Base-by-base conservation (phyloP, 2,113 vertebrate species). In the Chloropsis cyanopogon region DNA sequence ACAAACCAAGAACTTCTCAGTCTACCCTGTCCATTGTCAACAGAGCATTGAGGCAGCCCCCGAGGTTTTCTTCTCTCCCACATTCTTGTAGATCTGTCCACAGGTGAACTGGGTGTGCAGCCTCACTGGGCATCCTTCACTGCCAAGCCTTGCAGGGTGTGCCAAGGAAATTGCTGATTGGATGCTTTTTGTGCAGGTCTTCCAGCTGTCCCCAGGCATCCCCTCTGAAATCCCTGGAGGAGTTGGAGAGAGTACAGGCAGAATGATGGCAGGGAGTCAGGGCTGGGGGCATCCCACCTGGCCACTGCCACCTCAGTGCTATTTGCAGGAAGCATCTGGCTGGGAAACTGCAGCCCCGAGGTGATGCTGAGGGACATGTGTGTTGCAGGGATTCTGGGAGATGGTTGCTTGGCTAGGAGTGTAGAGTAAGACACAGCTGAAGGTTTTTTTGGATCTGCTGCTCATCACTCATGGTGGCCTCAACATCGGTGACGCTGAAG, bases 281-380 rank as follows among this genome's bases (percentile, higher is more conserved):
- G 33, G 21, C 28, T 35, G 39, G 19, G 14, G 16, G 3, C 9
- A 31, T 60, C 56, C 14, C 37, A 65, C 65, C 28, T 16, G 44
- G 19, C 25, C 20, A 14, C 35, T 64, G 28, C 21, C 59, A 42
- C 35, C 63, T 61, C 0, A 0, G 7, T 72, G 75, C 12, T 61
- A 26, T 44, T 44, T 72, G 15, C 23, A 53, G 37, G 26, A 44
- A 71, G 37, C 23, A 44, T 22, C 20, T 24, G 12, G 8, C 10
- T 69, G 35, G 35, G 44, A 82, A 73, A 18, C 46, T 46, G 6
- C 24, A 60, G 24, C 22, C 22, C 39, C n/a, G 16, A 16, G 28
- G 7, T n/a, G 70, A 37, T 63, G 53, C 26, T 20, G n/a, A 68
- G 25, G 19, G 44, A 64, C 11, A 25, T 0, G 0, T 4, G 11